Conservation (phyloP, 1,140 invertebrate genomes). For the Penaeus indicus region DNA sequence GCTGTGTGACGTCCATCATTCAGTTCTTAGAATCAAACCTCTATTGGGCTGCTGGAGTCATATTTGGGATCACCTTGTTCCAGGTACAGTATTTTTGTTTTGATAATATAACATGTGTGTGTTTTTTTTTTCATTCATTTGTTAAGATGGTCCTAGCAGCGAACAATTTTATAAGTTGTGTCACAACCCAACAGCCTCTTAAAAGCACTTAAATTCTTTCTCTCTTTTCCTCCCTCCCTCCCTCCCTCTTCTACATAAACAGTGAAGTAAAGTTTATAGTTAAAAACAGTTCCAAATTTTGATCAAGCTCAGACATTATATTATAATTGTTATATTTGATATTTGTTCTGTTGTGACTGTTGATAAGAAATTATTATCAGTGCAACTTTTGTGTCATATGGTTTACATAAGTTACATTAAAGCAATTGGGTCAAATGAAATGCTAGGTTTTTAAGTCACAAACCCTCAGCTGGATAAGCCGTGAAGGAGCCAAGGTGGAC, state of each 20-base stretch:
- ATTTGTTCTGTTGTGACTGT: no score
- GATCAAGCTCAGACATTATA: background rate
- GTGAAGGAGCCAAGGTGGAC: no score
- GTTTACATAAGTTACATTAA: no score
- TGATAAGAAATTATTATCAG: no score
- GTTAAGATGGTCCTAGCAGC: no score
- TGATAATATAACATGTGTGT: background rate
- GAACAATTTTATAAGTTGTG: no score
- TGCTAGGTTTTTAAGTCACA: no score
- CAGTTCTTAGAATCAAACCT: conserved; percentile 49
- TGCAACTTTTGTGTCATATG: no score
- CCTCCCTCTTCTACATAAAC: background rate
- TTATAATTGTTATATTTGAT: background rate
- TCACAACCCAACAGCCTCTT: background rate
- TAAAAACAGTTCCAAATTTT: background rate
- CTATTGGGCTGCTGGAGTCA: conserved; percentile 57
- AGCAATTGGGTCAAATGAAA: no score
- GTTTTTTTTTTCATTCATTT: no score
- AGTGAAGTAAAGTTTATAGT: background rate
- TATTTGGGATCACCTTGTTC: conserved; percentile 55
- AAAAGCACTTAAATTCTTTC: background rate
- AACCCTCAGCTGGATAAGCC: no score
- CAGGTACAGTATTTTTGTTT: conserved; percentile 18
- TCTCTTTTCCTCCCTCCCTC: background rate
- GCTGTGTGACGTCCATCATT: conserved; percentile 47